Conservation (phyloP, 2,888 invertebrate genomes). For the Oegoconia quadripuncta region DNA sequence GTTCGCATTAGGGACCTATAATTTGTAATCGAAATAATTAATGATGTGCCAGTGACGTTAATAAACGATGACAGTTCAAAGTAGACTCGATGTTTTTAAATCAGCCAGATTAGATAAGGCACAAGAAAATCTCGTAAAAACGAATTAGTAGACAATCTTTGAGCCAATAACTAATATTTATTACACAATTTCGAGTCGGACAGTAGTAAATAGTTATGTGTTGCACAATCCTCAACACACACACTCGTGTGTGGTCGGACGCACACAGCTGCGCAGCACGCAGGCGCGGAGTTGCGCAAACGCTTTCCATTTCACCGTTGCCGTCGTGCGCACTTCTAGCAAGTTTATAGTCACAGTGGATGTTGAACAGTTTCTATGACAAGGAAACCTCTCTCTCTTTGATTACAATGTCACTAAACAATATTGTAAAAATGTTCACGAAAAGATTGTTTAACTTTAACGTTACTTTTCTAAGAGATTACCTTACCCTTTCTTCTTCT, state of each 20-base stretch:
- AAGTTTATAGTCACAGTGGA: constrained; percentile 4
- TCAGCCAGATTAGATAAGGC: not conserved
- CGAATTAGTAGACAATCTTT: not conserved
- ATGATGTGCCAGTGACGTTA: no score
- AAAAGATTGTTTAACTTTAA: no score
- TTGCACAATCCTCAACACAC: constrained; percentile 15
- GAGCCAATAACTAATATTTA: constrained; percentile 13
- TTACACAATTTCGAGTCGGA: constrained; percentile 17
- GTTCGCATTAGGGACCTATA: no score
- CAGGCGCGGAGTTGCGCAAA: constrained; percentile 59
- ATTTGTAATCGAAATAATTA: no score
- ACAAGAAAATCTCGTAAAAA: not conserved
- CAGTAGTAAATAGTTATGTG: constrained; percentile 1
- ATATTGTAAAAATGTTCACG: no score
- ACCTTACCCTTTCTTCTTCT: no score
- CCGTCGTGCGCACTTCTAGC: constrained; percentile 25
- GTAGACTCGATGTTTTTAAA: not conserved
- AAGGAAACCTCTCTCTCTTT: not conserved
- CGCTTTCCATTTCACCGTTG: constrained; percentile 76
- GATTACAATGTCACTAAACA: no score
- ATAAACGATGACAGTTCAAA: not conserved
- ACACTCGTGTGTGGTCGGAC: constrained; percentile 10
- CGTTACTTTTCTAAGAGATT: no score
- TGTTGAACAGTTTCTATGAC: constrained; percentile 6
- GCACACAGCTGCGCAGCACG: constrained; percentile 7